These are phyloP conservation scores for Cepaea hortensis DNA, from an alignment of 2,888 invertebrate species.

Conservation along the genomic window DNA sequence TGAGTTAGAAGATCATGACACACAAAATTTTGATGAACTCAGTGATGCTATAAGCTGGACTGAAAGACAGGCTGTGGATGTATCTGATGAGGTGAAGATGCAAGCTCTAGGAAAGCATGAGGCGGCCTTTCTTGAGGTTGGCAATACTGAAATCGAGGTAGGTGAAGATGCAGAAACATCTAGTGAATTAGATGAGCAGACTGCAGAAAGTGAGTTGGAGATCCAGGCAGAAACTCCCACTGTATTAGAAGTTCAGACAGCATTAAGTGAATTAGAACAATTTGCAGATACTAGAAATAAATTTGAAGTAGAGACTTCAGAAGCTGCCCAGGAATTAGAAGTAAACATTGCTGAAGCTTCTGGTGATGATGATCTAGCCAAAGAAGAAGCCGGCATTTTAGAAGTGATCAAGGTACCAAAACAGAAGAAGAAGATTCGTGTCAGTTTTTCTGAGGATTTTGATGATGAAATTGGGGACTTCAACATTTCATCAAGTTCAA, in stretches of 20 bases:
- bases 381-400: not conserved
- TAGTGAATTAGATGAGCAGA: not conserved
- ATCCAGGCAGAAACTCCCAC: not conserved
- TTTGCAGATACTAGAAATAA: not conserved
- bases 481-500: constrained; percentile 21
- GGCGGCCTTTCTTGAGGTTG: too few relatives aligned
- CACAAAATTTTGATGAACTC: too few relatives aligned
- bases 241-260: not conserved
- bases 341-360: not conserved
- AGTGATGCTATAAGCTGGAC: not conserved
- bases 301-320: not conserved
- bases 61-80: not conserved
- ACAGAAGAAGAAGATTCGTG: constrained; percentile 43
- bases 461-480: constrained; percentile 43
- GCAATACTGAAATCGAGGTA: not conserved
- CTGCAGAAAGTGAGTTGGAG: not conserved
- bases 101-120: too few relatives aligned
- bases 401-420: not conserved
- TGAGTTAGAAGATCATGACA: too few relatives aligned
- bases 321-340: not conserved
- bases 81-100: not conserved
- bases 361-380: not conserved
- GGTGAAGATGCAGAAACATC: not conserved
- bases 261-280: not conserved
- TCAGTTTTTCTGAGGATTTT: constrained; percentile 48